Conservation (phyloP, 2,113 vertebrate species). For the human (Homo sapiens) region DNA sequence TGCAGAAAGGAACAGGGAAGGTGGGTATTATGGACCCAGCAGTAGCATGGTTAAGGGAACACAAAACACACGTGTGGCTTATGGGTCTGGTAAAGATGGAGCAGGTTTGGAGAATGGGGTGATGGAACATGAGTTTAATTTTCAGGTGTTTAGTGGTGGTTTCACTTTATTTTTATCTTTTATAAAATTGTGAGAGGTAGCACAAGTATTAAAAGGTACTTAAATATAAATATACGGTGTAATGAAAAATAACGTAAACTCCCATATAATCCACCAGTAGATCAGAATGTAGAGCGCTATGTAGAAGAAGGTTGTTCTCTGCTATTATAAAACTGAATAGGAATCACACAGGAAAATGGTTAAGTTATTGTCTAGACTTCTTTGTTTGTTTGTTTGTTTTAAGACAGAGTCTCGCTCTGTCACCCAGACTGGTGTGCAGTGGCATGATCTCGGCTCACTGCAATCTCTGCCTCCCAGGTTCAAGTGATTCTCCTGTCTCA, state of each 20-base stretch:
- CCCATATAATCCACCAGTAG: background rate
- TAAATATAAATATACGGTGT: background rate
- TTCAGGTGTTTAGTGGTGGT: background rate
- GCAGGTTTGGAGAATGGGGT: background rate
- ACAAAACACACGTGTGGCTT: background rate
- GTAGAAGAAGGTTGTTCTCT: background rate
- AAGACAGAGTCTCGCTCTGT: too few species aligned
- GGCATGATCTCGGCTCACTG: fast-evolving
- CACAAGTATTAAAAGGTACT: background rate
- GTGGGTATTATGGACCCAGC: too few species aligned
- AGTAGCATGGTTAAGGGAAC: background rate
- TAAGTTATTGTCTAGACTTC: background rate
- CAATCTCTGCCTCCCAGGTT: too few species aligned
- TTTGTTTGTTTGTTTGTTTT: too few species aligned
- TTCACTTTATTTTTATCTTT: background rate
- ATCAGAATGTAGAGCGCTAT: background rate
- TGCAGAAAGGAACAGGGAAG: background rate
- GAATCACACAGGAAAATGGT: background rate
- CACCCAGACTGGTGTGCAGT: too few species aligned
- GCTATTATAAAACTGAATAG: background rate
- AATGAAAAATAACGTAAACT: background rate
- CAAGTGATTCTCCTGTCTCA: too few species aligned
- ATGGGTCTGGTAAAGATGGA: background rate
- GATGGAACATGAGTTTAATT: background rate
- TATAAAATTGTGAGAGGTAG: background rate